Conservation (phyloP, 2,113 vertebrate species). For the Rallus limicola region DNA sequence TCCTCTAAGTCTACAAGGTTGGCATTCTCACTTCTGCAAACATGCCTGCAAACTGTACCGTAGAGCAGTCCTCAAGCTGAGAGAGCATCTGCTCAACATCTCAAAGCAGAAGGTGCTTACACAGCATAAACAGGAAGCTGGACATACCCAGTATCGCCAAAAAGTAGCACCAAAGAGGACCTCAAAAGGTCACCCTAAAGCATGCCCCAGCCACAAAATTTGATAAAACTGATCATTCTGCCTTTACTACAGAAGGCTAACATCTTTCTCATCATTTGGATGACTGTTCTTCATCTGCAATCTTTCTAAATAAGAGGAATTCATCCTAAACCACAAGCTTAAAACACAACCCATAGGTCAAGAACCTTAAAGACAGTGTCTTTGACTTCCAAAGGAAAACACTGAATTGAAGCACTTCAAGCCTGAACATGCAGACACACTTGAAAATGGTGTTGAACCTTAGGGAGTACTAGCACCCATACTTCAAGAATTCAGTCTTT, state of each 20-base stretch:
- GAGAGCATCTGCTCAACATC: background rate
- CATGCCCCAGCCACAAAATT: background rate
- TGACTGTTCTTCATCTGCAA: background rate
- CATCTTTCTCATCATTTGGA: background rate
- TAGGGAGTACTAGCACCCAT: background rate
- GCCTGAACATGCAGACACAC: background rate
- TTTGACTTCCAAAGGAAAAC: background rate
- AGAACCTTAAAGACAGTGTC: background rate
- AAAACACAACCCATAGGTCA: background rate
- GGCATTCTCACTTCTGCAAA: background rate
- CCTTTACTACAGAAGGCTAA: background rate
- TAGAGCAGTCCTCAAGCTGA: background rate
- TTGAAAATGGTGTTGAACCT: background rate
- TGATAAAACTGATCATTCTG: background rate
- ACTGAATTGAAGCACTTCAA: background rate
- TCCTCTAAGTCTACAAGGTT: background rate
- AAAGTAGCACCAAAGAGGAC: background rate
- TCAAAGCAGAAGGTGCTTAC: background rate
- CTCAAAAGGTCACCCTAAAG: background rate
- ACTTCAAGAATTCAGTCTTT: background rate
- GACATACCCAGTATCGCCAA: background rate
- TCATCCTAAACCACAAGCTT: background rate
- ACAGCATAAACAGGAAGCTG: background rate
- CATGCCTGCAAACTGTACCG: background rate
- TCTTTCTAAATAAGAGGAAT: background rate